Base-by-base conservation (phyloP, 53 echinoderm and acorn worm genomes). In the Antedon mediterranea region DNA sequence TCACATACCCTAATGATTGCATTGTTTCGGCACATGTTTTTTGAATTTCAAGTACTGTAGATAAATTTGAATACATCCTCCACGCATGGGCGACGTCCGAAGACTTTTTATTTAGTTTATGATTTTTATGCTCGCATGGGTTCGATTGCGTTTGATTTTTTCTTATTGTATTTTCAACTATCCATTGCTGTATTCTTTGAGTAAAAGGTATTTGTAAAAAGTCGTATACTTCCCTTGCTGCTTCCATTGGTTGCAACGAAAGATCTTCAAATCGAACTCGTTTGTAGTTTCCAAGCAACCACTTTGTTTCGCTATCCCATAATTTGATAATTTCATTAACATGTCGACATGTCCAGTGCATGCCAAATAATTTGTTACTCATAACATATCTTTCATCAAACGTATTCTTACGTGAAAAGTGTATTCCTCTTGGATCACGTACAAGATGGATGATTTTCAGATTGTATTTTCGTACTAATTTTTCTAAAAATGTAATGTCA, bases 391-490 rank as follows among this genome's bases (percentile, higher is more conserved):
- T 8, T 57, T 15, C 57, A 18, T 57, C 57, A 23, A 18, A 57
- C 11, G 57, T 2, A 57, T 57, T 57, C 57, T 57, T 8, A 11
- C 57, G 57, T 57, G 57, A 57, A 23, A 57, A 57, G 23, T 57
- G 20, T 57, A 57, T 57, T 71, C 84, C 84, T 13, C 84, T 78
- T 3, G 84, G 84, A 32, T 83, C 84, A 18, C 84, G 73, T 14
- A 83, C 74, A 31, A 83, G 74, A 43, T 78, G 84, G 34, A 83
- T 74, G 43, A 83, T 31, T 37, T 83, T 83, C 26, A 83, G 73
- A 43, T 83, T 83, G 43, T 74, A 32, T 3, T 83, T 41, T 14
- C 32, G 32, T 11, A 33, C 57, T 57, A 57, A 2, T 18, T 57
- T 26, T 57, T 57, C 57, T 57, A 57, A 57, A 57, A 57, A 57